Evolutionary conservation across 35 echinoderm and acorn worm genomes (phyloP).

Genomic region (Apostichopus parvimensis): DNA sequence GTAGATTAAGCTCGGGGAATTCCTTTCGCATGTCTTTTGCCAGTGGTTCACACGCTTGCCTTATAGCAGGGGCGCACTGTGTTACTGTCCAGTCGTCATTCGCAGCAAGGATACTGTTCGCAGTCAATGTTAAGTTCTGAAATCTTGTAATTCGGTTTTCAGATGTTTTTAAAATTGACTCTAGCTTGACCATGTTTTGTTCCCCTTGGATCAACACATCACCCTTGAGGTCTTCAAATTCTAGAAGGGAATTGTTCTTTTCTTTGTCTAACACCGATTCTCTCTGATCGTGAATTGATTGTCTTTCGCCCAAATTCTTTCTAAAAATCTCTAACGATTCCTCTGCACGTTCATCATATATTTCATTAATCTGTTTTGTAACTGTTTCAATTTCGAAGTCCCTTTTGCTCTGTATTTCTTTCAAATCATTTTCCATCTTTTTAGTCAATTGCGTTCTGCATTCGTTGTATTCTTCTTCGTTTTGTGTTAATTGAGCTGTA

Average conservation of each 20-base stretch:
- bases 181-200: background rate
- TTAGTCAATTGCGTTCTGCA: background rate
- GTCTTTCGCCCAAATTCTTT: too few relatives aligned
- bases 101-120: background rate
- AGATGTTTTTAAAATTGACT: background rate
- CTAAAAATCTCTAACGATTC: background rate
- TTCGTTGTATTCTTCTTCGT: background rate
- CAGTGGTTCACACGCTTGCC: background rate
- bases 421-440: too few relatives aligned
- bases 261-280: background rate
- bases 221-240: background rate
- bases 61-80: background rate
- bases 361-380: background rate
- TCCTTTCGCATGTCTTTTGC: background rate
- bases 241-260: background rate
- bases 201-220: background rate
- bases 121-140: slow-evolving; percentile 15
- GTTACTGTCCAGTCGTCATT: slow-evolving; percentile 4
- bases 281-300: background rate
- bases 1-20: background rate
- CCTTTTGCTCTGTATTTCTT: too few relatives aligned
- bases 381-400: background rate
- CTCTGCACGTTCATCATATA: background rate
- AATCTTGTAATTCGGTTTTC: slow-evolving; percentile 2
- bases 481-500: background rate